Evolutionary conservation across 2,113 vertebrate genomes (phyloP).

Genomic region (Cryptotis parvus): DNA sequence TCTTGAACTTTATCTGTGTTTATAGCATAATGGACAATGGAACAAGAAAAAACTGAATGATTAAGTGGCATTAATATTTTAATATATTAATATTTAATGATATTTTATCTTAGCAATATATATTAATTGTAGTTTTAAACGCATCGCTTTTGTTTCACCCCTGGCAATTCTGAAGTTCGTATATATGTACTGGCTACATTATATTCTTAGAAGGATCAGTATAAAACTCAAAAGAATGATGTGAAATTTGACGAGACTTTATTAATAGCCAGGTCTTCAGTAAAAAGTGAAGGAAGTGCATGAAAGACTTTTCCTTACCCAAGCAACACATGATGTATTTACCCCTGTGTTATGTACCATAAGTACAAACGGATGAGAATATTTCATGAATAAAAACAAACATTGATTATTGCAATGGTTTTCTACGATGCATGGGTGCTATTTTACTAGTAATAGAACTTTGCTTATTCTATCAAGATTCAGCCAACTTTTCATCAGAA

Average conservation of each 20-base stretch:
- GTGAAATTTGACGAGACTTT: not conserved
- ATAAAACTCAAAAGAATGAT: not conserved
- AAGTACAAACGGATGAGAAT: not conserved
- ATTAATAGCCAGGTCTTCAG: not conserved
- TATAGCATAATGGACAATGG: constrained; percentile 27
- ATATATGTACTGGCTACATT: not conserved
- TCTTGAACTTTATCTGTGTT: constrained; percentile 64
- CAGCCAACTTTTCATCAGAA: not conserved
- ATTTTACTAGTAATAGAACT: not conserved
- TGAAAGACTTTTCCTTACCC: not conserved
- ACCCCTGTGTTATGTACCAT: not conserved
- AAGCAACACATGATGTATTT: not conserved
- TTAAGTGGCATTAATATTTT: constrained; percentile 45
- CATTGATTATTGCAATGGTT: not conserved
- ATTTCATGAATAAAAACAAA: not conserved
- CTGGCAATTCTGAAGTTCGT: not conserved
- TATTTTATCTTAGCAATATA: constrained; percentile 46
- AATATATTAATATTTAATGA: constrained; percentile 52
- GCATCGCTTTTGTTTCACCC: constrained; percentile 25
- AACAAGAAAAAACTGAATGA: not conserved
- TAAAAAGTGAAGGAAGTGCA: not conserved
- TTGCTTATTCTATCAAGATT: not conserved
- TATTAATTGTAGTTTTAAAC: constrained; percentile 42
- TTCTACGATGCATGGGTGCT: not conserved
- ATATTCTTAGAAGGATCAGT: constrained; percentile 1